A percentile compares a stretch with the other conserved stretches of the same genome.
phyloP scores from a whole-genome alignment of 2,888 invertebrate species.

The Sphaeridia pumilis region DNA sequence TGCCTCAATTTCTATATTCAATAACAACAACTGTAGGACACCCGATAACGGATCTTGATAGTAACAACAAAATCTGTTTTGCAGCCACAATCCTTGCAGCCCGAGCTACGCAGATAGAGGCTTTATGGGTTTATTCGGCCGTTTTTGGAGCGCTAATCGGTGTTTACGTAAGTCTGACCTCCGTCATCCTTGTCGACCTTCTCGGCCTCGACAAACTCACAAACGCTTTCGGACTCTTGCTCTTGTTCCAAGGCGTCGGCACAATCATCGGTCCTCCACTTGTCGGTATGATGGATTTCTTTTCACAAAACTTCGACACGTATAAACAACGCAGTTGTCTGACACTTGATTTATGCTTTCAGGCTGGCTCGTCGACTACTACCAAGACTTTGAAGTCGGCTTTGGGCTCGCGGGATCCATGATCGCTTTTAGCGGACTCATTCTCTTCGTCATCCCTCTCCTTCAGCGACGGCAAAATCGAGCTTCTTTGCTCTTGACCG shows the following conservation, averaged over 20 bases:
- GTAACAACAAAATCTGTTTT: no score
- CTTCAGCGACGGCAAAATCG: slow-evolving; percentile 4
- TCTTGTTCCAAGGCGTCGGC: slow-evolving; percentile 88
- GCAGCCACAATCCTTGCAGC: slow-evolving; percentile 69
- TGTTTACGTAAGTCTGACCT: slow-evolving; percentile 92
- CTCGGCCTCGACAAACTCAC: slow-evolving; percentile 84
- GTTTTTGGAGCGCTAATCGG: slow-evolving; percentile 84
- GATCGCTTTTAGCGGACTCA: slow-evolving; percentile 73
- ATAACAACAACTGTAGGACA: no score
- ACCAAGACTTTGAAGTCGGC: slow-evolving; percentile 42
- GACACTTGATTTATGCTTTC: not conserved
- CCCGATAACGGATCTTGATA: no score
- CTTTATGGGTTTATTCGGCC: slow-evolving; percentile 63
- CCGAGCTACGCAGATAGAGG: slow-evolving; percentile 57
- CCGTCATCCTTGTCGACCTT: slow-evolving; percentile 86
- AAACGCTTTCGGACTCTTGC: slow-evolving; percentile 85
- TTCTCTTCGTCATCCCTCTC: slow-evolving; percentile 71
- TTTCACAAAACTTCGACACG: no score
- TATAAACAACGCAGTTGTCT: no score
- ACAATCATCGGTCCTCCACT: slow-evolving; percentile 85
- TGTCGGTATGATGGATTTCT: slow-evolving; percentile 78
- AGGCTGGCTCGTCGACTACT: slow-evolving; percentile 25
- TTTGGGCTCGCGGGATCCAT: slow-evolving; percentile 78
- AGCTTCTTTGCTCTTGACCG: no score
- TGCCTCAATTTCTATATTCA: no score